These are phyloP conservation scores for Emydocephalus ijimae DNA, from an alignment of 2,113 vertebrate genomes.

Conservation along the genomic window DNA sequence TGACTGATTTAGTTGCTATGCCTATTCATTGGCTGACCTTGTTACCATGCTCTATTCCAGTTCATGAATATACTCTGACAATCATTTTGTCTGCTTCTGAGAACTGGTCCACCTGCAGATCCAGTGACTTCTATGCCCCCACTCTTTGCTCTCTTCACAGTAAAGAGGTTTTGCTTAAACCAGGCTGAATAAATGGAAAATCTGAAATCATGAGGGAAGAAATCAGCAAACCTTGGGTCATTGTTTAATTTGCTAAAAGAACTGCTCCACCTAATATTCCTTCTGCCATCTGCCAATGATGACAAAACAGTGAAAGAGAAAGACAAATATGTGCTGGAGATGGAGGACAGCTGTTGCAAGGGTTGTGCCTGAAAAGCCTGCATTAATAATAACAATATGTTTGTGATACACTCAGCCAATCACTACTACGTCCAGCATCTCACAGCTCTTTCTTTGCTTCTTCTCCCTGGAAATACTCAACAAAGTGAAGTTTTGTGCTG, in stretches of 20 bases:
- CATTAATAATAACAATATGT: conserved; percentile 50
- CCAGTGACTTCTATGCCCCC: not conserved
- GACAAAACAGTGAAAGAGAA: conserved; percentile 66
- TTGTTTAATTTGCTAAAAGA: conserved; percentile 70
- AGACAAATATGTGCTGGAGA: conserved; percentile 61
- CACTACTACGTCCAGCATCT: conserved; percentile 35
- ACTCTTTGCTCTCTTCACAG: conserved; percentile 10
- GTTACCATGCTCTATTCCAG: too few species aligned
- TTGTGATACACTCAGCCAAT: conserved; percentile 13
- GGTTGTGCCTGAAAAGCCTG: conserved; percentile 43
- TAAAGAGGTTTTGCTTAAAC: conserved; percentile 34
- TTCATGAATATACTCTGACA: too few species aligned
- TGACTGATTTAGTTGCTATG: too few species aligned
- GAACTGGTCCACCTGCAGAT: not conserved
- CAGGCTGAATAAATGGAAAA: conserved; percentile 63
- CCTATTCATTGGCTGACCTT: too few species aligned
- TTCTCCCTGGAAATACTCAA: conserved; percentile 36
- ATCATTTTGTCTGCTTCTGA: not conserved
- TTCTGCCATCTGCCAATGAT: conserved; percentile 62
- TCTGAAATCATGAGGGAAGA: conserved; percentile 66
- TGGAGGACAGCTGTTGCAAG: conserved; percentile 59
- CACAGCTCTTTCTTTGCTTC: conserved; percentile 30
- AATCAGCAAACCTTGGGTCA: conserved; percentile 71
- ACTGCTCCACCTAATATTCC: conserved; percentile 67
- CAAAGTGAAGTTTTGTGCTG: conserved; percentile 18